Conservation (phyloP, 2,797 vertebrate genomes). For the Karalla daura region DNA sequence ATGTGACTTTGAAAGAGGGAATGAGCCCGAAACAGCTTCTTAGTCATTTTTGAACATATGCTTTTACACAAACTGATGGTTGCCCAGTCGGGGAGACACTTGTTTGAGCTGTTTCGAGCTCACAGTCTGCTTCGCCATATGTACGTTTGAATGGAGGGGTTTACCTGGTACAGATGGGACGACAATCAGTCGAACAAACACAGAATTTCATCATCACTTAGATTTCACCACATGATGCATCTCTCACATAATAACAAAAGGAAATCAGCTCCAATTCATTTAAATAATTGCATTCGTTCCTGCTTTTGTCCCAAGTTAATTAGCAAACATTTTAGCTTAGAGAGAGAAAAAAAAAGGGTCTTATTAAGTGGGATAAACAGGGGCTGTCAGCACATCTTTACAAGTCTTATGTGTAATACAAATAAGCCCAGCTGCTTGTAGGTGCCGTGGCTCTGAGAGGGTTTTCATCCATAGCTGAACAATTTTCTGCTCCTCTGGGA, state of each 20-base stretch:
- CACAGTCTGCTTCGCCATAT: slow-evolving; percentile 45
- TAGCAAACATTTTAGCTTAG: slow-evolving; percentile 47
- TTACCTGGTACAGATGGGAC: slow-evolving; percentile 37
- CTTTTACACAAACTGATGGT: slow-evolving; percentile 12
- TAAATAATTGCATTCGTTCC: slow-evolving; percentile 65
- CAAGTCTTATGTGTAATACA: slow-evolving; percentile 67
- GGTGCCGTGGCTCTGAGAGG: slow-evolving; percentile 49
- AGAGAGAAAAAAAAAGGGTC: slow-evolving; percentile 23
- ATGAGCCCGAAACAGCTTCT: slow-evolving; percentile 4
- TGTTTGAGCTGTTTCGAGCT: slow-evolving; percentile 17
- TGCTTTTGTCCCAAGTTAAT: slow-evolving; percentile 63
- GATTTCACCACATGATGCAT: slow-evolving; percentile 34
- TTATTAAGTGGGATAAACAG: slow-evolving; percentile 69
- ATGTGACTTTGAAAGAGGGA: slow-evolving; percentile 53
- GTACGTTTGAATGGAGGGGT: slow-evolving; percentile 37
- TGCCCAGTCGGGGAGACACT: slow-evolving; percentile 1
- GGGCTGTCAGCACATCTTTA: slow-evolving; percentile 71
- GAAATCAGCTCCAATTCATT: slow-evolving; percentile 58
- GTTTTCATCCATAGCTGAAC: slow-evolving; percentile 78
- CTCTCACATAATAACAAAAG: slow-evolving; percentile 36
- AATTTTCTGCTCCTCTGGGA: slow-evolving; percentile 78
- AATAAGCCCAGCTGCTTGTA: slow-evolving; percentile 61
- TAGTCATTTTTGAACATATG: slow-evolving; percentile 38
- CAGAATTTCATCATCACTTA: not conserved
- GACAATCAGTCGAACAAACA: too few species aligned